phyloP scores from a whole-genome alignment of 2,113 vertebrate genomes.

The Hipposideros armiger region DNA sequence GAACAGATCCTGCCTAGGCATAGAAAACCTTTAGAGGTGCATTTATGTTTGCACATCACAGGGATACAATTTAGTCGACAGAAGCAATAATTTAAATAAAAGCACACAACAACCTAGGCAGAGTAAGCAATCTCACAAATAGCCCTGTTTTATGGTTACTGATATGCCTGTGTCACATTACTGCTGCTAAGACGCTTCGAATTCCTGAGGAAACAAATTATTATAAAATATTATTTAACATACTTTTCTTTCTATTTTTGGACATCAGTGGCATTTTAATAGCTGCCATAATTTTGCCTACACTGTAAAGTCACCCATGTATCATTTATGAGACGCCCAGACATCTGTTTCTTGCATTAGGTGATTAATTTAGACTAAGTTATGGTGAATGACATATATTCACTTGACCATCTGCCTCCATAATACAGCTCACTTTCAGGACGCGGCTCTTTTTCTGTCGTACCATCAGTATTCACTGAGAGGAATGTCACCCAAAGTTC shows the following conservation, averaged over 20 bases:
- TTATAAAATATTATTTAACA: conserved; percentile 62
- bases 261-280: conserved; percentile 76
- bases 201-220: conserved; percentile 11
- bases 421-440: conserved; percentile 52
- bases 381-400: conserved; percentile 67
- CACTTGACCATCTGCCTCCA: conserved; percentile 76
- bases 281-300: conserved; percentile 70
- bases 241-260: conserved; percentile 56
- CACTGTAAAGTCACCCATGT: conserved; percentile 64
- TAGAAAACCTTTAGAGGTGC: not conserved
- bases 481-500: conserved; percentile 8
- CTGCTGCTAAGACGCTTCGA: conserved; percentile 21
- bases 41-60: not conserved
- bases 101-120: not conserved
- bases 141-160: conserved; percentile 52
- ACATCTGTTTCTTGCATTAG: conserved; percentile 81
- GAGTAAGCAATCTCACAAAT: conserved; percentile 58
- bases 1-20: not conserved
- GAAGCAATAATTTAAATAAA: conserved; percentile 64
- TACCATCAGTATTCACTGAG: not conserved
- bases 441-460: conserved; percentile 23
- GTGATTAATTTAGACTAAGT: conserved; percentile 78
- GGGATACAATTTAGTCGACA: conserved; percentile 47
- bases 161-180: not conserved
- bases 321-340: conserved; percentile 71